Base-by-base conservation (phyloP, 2,113 vertebrate genomes). In the Seriola quinqueradiata region DNA sequence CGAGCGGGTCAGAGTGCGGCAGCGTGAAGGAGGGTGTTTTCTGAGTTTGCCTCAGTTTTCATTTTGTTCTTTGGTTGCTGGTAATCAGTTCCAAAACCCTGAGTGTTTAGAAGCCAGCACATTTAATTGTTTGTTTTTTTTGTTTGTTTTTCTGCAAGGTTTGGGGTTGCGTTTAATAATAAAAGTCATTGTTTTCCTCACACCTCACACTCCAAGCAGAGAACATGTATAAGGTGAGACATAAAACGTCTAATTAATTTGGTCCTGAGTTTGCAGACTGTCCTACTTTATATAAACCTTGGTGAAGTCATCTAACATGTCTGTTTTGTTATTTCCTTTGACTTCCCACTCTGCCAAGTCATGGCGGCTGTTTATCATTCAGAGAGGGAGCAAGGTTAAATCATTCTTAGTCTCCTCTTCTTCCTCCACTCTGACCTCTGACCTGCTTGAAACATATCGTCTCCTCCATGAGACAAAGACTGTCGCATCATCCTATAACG, bases 301-400 rank as follows among this genome's bases (percentile, higher is more conserved):
- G 6, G 4, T 19, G 58, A 21, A 60, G 59, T 1, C 6, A 9
- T 1, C 0, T 58, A 40, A 65, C 44, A 3, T 65, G 63, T 44
- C 9, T 28, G 28, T 17, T 68, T 50, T 73, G 14, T 66, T 55
- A 40, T 54, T 70, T 68, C 34, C 11, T 86, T 23, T 57, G 23
- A 68, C 54, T 65, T 36, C 36, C 8, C 57, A 58, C 12, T 32
- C 64, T 42, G 48, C 14, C 21, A 13, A 79, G 66, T 70, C 67
- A 82, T 10, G 9, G 8, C 23, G 7, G 54, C 73, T 70, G 70
- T 70, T 90, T 77, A 63, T 81, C 34, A 90, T 89, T 91, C 84
- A 52, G 66, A 82, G 54, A 66, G 40, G 46, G 32, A 72, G 77
- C 32, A 59, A 58, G 7, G 42, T 83, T 75, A 73, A 84, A 84